These are phyloP conservation scores for Hyaena hyaena DNA, from an alignment of 2,113 vertebrate genomes.

Conservation along the genomic window DNA sequence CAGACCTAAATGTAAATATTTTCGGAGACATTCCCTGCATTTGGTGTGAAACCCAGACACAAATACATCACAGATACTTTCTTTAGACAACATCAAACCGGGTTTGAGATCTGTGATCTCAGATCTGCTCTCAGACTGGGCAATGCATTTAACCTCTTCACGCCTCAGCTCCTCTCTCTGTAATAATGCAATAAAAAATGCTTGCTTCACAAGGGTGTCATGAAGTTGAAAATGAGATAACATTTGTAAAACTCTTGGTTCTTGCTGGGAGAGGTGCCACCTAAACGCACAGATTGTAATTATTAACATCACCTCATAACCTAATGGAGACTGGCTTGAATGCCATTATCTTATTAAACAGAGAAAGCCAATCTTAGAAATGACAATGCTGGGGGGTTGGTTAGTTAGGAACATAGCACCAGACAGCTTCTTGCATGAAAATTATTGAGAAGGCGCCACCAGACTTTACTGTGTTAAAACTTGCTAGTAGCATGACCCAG, in stretches of 20 bases:
- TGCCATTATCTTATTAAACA: conserved; percentile 73
- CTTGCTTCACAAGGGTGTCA: conserved; percentile 52
- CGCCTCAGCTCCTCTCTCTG: conserved; percentile 6
- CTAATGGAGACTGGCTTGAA: conserved; percentile 54
- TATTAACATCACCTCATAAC: conserved; percentile 54
- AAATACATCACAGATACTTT: not conserved
- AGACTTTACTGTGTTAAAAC: not conserved
- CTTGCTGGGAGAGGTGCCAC: conserved; percentile 62
- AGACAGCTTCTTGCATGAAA: conserved; percentile 40
- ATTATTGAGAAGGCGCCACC: not conserved
- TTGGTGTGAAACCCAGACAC: not conserved
- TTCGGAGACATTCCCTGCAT: not conserved
- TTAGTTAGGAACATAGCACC: conserved; percentile 12
- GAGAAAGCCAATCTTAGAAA: conserved; percentile 62
- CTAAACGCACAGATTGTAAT: conserved; percentile 61
- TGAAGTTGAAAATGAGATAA: conserved; percentile 69
- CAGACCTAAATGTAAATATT: conserved; percentile 28
- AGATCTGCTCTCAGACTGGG: conserved; percentile 11
- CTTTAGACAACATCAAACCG: conserved; percentile 14
- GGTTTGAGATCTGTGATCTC: not conserved
- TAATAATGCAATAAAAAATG: conserved; percentile 16
- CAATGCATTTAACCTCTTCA: conserved; percentile 22
- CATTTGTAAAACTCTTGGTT: conserved; percentile 32
- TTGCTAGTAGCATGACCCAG: not conserved
- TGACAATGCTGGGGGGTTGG: conserved; percentile 18